Percentiles rank a stretch among this genome's conserved stretches.
These are phyloP conservation scores for Hippocampus kuda DNA, from an alignment of 2,797 vertebrate genomes.

Conservation along the genomic window DNA sequence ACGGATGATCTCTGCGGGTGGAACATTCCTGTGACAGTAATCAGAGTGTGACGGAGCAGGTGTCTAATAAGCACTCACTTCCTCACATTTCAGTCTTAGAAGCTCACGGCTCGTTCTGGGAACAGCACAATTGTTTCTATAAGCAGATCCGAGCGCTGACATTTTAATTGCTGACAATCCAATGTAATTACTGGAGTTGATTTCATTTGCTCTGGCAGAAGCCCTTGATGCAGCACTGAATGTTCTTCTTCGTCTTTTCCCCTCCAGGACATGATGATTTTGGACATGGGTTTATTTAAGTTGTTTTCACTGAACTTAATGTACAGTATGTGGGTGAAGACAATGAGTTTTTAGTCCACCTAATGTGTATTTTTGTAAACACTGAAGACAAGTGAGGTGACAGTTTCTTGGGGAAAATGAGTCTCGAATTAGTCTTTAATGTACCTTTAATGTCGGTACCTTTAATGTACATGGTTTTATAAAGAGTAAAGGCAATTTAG, in stretches of 20 bases:
- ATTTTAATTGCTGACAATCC: conserved; percentile 54
- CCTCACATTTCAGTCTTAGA: conserved; percentile 46
- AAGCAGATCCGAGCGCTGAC: conserved; percentile 42
- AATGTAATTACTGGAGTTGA: conserved; percentile 65
- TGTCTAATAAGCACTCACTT: conserved; percentile 63
- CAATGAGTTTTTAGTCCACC: no score
- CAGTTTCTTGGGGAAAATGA: no score
- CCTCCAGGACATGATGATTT: background rate
- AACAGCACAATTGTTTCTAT: conserved; percentile 15
- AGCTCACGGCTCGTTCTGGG: conserved; percentile 28
- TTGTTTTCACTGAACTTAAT: background rate
- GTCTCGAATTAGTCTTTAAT: no score
- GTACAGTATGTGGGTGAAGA: no score
- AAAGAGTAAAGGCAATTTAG: no score
- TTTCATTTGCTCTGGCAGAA: conserved; percentile 14
- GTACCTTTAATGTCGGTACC: no score
- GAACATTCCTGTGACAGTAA: conserved; percentile 48
- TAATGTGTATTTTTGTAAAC: no score
- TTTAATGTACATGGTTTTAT: no score
- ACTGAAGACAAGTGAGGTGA: no score
- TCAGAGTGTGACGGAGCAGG: conserved; percentile 65
- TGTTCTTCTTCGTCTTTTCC: background rate
- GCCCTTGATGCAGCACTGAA: background rate
- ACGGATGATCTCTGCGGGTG: conserved; percentile 11
- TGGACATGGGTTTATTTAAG: background rate